Base-by-base conservation (phyloP, 2,888 invertebrate species). In the Lamellibrachia columna region DNA sequence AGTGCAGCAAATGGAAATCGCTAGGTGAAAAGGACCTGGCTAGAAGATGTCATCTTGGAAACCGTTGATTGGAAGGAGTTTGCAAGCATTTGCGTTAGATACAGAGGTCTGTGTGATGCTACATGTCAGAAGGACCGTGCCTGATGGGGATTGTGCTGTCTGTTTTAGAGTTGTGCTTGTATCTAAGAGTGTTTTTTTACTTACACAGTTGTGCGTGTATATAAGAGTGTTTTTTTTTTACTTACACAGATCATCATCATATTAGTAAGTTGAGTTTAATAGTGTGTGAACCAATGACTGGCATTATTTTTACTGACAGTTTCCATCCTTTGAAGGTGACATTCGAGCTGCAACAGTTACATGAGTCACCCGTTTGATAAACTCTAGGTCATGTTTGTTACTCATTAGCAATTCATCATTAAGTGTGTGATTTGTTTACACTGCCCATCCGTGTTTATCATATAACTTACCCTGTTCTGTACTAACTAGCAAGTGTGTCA, bases 391-490 rank as follows among this genome's bases (percentile, higher is more conserved):
- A 75, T 75, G 75, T 75, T 75, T 75, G 22, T 75, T 22, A 22
- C 75, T 75, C 75, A 75, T 75, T 75, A 75, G 75, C n/a, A 75
- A 75, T 75, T 75, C 75, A 75, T 75, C n/a, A 75, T 75, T 75
- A 75, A 75, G 75, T 75, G 75, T 75, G 75, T 75, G 22, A 75
- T 75, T n/a, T 22, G 75, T 75, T 15, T 75, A 75, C 75, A 75
- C n/a, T 75, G 22, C 75, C 22, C 22, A 15, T 22, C 75, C 75
- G 15, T 6, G 75, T n/a, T n/a, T 15, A 7, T 55, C n/a, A 75
- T 75, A 75, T 75, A 75, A 75, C 75, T 75, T 15, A 22, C 22
- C 22, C 75, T 11, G 3, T 7, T 8, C 58, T 58, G 15, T 75
- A 6, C 75, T 75, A 22, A n/a, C n/a, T 15, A 75, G 22, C 75